A percentile compares a stretch with the other conserved stretches of the same genome.
These are phyloP conservation scores for Tiliacea aurago DNA, from an alignment of 2,888 invertebrate species.

Conservation along the genomic window DNA sequence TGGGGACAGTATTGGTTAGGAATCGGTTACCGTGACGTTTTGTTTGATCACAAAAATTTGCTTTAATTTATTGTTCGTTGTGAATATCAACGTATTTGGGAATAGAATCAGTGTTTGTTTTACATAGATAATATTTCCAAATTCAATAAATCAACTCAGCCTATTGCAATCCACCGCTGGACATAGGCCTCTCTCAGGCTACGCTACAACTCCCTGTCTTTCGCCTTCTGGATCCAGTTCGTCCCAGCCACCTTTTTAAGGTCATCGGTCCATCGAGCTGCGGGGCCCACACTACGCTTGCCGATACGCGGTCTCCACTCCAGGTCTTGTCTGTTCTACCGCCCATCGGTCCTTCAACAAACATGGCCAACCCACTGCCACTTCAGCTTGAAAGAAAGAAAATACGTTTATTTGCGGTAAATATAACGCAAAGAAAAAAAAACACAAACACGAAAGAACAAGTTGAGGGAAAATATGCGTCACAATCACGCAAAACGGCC, in stretches of 20 bases:
- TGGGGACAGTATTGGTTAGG: constrained; percentile 22
- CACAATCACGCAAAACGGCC: too few relatives aligned
- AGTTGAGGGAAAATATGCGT: too few relatives aligned
- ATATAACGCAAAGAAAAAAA: too few relatives aligned
- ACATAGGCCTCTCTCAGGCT: background rate
- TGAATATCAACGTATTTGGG: background rate
- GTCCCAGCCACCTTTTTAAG: background rate
- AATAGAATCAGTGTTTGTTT: too few relatives aligned
- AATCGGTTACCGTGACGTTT: constrained; percentile 26
- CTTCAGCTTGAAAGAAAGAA: too few relatives aligned
- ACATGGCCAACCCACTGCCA: background rate
- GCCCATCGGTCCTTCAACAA: too few relatives aligned
- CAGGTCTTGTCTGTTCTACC: background rate
- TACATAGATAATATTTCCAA: background rate
- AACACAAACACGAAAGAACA: too few relatives aligned
- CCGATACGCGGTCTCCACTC: background rate
- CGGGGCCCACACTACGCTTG: background rate
- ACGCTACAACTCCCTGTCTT: background rate
- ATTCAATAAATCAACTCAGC: background rate
- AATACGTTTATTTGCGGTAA: too few relatives aligned
- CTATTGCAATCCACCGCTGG: background rate
- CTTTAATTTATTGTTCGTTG: background rate
- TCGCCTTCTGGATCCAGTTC: background rate
- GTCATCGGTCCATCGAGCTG: background rate
- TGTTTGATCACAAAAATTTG: background rate